phyloP scores from a whole-genome alignment of 2,797 vertebrate genomes.

The Anguilla pacifica region DNA sequence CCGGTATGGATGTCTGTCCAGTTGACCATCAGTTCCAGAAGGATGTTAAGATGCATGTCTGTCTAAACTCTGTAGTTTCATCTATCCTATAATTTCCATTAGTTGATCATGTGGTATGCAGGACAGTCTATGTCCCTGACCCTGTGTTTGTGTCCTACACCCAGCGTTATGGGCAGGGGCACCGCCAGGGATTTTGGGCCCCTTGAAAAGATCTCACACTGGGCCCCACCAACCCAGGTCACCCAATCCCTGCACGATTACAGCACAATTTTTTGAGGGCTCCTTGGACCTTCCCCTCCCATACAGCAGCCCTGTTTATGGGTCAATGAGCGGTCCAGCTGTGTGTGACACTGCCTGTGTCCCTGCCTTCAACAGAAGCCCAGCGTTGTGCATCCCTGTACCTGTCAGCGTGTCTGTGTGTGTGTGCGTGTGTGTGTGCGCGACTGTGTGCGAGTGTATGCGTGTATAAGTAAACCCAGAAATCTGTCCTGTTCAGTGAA shows the following conservation, averaged over 20 bases:
- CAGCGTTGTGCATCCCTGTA: constrained; percentile 29
- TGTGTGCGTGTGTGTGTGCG: background rate
- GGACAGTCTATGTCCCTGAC: constrained; percentile 8
- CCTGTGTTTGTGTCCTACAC: background rate
- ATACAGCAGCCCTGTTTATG: background rate
- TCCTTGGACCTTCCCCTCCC: too few relatives aligned
- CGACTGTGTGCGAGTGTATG: constrained; percentile 16
- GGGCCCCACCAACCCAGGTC: too few relatives aligned
- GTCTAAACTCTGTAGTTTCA: background rate
- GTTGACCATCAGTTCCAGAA: background rate
- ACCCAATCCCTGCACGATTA: too few relatives aligned
- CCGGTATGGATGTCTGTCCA: background rate
- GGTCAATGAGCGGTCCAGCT: constrained; percentile 12
- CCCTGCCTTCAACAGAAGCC: constrained; percentile 34
- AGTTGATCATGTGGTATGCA: background rate
- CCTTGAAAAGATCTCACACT: too few relatives aligned
- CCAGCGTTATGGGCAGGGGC: background rate
- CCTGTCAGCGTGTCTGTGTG: constrained; percentile 12
- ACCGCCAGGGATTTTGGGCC: too few relatives aligned
- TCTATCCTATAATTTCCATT: background rate
- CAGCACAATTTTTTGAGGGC: too few relatives aligned
- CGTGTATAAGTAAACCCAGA: constrained; percentile 38
- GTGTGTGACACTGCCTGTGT: constrained; percentile 20
- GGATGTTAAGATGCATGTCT: background rate
- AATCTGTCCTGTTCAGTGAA: constrained; percentile 28